A percentile compares a stretch with the other conserved stretches of the same genome.
These are phyloP conservation scores for Ceryle rudis DNA, from an alignment of 2,797 vertebrate species.

Conservation along the genomic window DNA sequence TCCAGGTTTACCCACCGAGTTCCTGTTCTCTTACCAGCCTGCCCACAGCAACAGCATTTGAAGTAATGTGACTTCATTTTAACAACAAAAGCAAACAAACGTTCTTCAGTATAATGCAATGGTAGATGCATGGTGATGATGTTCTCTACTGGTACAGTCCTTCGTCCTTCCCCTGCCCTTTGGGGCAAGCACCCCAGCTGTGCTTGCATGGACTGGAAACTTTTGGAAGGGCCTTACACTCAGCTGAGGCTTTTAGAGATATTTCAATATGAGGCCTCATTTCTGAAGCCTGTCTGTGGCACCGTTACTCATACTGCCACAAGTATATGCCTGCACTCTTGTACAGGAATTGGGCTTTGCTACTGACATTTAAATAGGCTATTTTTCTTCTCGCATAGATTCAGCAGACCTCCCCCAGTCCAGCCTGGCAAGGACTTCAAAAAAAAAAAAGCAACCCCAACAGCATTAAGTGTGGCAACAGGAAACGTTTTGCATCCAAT, in stretches of 20 bases:
- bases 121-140: not conserved
- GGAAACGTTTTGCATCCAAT: not conserved
- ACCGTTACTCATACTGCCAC: constrained; percentile 38
- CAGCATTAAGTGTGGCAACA: not conserved
- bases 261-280: not conserved
- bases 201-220: accelerated
- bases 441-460: not conserved
- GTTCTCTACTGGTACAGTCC: not conserved
- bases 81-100: not conserved
- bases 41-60: not conserved
- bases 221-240: not conserved
- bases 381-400: constrained; percentile 50
- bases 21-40: not conserved
- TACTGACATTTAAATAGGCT: constrained; percentile 62
- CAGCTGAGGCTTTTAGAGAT: not conserved
- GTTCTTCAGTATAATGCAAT: not conserved
- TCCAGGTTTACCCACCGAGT: not conserved
- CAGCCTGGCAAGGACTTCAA: constrained; percentile 30
- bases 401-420: constrained; percentile 48
- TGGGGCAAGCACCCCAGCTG: not conserved
- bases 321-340: constrained; percentile 6
- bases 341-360: constrained; percentile 5
- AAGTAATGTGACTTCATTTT: not conserved
- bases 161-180: not conserved
- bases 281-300: constrained; percentile 34